Conservation (phyloP, 2,888 invertebrate species). For the Minunthozetes semirufus region DNA sequence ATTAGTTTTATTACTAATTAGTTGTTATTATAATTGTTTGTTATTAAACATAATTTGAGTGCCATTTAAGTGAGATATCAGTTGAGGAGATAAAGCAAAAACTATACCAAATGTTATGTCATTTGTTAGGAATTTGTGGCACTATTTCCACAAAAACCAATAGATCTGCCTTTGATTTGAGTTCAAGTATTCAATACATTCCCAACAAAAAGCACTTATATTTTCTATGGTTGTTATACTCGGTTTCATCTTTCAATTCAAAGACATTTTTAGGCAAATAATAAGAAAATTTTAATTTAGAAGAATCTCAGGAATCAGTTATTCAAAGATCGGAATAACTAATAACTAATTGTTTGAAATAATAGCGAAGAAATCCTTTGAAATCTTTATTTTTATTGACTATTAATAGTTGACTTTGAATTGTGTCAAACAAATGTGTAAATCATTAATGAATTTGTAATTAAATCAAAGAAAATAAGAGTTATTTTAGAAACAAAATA, state of each 20-base stretch:
- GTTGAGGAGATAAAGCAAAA: background rate
- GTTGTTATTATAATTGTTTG: background rate
- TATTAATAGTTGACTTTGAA: background rate
- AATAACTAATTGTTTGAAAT: slow-evolving; percentile 5
- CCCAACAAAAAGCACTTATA: background rate
- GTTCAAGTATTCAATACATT: background rate
- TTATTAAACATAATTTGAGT: slow-evolving; percentile 21
- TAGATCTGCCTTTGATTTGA: background rate
- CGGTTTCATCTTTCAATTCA: background rate
- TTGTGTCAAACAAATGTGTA: background rate
- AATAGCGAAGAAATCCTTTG: background rate
- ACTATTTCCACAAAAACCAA: background rate
- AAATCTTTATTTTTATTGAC: background rate
- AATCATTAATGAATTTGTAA: background rate
- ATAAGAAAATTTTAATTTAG: background rate
- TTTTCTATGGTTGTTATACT: background rate
- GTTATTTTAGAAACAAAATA: slow-evolving; percentile 24
- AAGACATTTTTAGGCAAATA: background rate
- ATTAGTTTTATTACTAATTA: background rate
- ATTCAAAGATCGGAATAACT: background rate
- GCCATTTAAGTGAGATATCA: slow-evolving; percentile 3
- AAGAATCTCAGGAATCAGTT: background rate
- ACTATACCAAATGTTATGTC: background rate
- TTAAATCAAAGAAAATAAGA: background rate
- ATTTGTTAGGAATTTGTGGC: background rate